These are phyloP conservation scores for Masticophis lateralis DNA, from an alignment of 2,797 vertebrate genomes.

Conservation along the genomic window DNA sequence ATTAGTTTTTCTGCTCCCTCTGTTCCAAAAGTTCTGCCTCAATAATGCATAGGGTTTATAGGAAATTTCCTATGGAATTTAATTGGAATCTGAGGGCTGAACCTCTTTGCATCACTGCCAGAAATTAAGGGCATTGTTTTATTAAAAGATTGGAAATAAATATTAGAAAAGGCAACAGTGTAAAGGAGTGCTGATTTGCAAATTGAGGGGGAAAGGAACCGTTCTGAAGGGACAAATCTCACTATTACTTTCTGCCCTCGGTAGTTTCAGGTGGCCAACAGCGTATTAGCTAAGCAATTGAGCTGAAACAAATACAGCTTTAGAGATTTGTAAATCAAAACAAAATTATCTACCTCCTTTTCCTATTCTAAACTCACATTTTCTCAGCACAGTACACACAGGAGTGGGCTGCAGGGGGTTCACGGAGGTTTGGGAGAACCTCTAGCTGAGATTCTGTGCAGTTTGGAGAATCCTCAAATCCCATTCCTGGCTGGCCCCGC, in stretches of 20 bases:
- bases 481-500: too few relatives aligned
- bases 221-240: neutral
- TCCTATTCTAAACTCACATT: neutral
- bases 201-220: slow-evolving; percentile 8
- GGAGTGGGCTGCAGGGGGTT: too few relatives aligned
- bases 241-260: slow-evolving; percentile 6
- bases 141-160: slow-evolving; percentile 45
- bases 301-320: slow-evolving; percentile 24
- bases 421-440: too few relatives aligned
- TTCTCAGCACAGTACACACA: neutral
- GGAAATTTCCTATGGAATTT: slow-evolving; percentile 34
- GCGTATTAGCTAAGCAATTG: neutral
- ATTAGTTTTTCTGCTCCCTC: slow-evolving; percentile 30
- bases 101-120: neutral
- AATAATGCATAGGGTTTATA: slow-evolving; percentile 36
- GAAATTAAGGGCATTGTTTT: slow-evolving; percentile 32
- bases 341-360: neutral
- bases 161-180: slow-evolving; percentile 19
- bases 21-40: neutral
- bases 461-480: too few relatives aligned
- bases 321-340: slow-evolving; percentile 23
- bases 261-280: neutral
- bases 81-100: slow-evolving; percentile 11
- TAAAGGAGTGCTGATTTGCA: slow-evolving; percentile 23
- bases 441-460: too few relatives aligned